Percentiles rank a stretch among this genome's conserved stretches.
Conservation (phyloP, 1,140 invertebrate genomes). For the Drosophila serrata region DNA sequence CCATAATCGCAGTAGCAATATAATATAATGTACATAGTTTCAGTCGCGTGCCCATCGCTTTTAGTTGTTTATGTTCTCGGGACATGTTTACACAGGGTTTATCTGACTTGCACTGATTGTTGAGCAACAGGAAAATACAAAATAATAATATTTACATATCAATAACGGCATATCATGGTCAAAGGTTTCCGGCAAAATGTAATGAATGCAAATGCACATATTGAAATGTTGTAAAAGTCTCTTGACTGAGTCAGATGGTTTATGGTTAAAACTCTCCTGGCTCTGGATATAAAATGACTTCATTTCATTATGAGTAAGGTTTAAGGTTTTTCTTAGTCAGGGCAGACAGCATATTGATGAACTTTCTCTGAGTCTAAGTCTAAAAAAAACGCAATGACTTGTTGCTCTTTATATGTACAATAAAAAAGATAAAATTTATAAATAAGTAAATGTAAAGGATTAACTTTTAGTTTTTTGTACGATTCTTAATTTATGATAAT, state of each 20-base stretch:
- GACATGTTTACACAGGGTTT: conserved; percentile 57
- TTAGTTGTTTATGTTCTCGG: conserved; percentile 51
- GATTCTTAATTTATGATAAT: too few relatives aligned
- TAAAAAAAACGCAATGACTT: not conserved
- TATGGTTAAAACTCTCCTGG: not conserved
- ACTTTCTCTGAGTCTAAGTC: not conserved
- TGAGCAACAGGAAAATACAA: conserved; percentile 41
- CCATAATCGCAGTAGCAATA: conserved; percentile 28
- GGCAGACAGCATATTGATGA: too few relatives aligned
- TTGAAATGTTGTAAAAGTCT: not conserved
- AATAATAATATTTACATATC: conserved; percentile 69
- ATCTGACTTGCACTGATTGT: conserved; percentile 51
- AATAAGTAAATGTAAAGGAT: not conserved
- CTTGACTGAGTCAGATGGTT: not conserved
- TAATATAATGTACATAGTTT: conserved; percentile 22
- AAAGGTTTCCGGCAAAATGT: not conserved
- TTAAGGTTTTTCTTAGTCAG: too few relatives aligned
- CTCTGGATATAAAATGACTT: not conserved
- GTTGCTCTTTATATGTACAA: not conserved
- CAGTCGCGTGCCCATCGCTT: conserved; percentile 42
- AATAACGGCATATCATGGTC: conserved; percentile 14
- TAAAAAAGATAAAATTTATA: not conserved
- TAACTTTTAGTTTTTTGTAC: not conserved
- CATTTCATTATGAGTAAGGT: not conserved
- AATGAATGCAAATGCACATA: not conserved